Percentiles rank a stretch among this genome's conserved stretches.
These are phyloP conservation scores for Anoncus sp. DNA, from an alignment of 2,888 invertebrate genomes.

Conservation along the genomic window DNA sequence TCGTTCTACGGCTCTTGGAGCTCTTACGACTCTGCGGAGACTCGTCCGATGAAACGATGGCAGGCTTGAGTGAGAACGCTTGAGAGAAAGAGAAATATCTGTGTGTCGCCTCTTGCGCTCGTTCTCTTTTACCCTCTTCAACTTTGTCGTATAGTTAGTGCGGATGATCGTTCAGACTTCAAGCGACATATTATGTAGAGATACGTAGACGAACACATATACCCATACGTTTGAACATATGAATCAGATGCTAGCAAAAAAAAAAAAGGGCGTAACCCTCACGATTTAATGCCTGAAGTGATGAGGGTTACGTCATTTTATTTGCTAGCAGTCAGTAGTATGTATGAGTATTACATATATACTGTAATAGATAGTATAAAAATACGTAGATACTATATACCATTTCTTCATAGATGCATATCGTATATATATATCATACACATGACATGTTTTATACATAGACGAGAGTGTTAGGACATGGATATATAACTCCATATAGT, in stretches of 20 bases:
- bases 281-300: neutral
- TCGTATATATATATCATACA: neutral
- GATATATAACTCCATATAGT: neutral
- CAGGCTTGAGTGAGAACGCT: slow-evolving; percentile 39
- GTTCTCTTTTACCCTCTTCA: slow-evolving; percentile 36
- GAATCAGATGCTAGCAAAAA: slow-evolving; percentile 14
- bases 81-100: slow-evolving; percentile 35
- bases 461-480: too few species aligned
- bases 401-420: neutral
- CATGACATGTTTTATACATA: neutral
- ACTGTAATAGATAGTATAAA: neutral
- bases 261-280: slow-evolving; percentile 1
- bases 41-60: slow-evolving; percentile 50
- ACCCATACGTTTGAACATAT: neutral
- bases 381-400: slow-evolving; percentile 4
- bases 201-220: neutral
- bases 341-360: slow-evolving; percentile 7
- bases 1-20: slow-evolving; percentile 53
- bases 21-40: slow-evolving; percentile 54
- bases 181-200: slow-evolving; percentile 13
- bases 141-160: slow-evolving; percentile 18
- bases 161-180: slow-evolving; percentile 42
- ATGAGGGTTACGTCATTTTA: neutral
- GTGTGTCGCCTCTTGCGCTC: slow-evolving; percentile 8
- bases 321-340: slow-evolving; percentile 1